A percentile compares a stretch with the other conserved stretches of the same genome.
Conservation (phyloP, 2,888 invertebrate genomes). For the Ceratothoa steindachneri region DNA sequence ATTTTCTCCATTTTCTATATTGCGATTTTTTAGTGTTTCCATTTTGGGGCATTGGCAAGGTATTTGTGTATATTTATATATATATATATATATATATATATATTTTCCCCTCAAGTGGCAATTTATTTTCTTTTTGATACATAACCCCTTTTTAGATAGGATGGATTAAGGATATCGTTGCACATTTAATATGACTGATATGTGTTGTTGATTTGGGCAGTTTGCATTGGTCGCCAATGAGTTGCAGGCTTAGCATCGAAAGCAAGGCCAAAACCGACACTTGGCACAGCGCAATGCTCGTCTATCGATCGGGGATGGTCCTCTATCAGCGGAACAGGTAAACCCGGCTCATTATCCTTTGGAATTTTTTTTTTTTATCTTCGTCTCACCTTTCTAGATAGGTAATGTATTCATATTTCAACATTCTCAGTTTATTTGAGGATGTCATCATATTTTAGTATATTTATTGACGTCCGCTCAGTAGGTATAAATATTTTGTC, state of each 20-base stretch:
- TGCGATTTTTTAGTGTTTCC: background rate
- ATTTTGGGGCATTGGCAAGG: background rate
- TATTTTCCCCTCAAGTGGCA: background rate
- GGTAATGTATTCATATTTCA: background rate
- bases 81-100: background rate
- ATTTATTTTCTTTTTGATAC: too few species aligned
- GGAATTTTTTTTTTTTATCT: background rate
- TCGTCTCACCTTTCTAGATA: background rate
- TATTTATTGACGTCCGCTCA: too few species aligned
- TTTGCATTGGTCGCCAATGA: conserved; percentile 8
- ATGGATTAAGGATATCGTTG: conserved; percentile 6
- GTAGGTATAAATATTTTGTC: too few species aligned
- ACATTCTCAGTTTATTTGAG: background rate
- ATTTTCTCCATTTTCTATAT: background rate
- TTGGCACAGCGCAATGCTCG: background rate
- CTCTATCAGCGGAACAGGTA: conserved; percentile 9
- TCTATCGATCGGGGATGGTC: background rate
- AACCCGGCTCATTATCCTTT: background rate
- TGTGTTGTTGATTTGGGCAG: conserved; percentile 10
- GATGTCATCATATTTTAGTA: background rate
- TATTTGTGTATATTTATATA: background rate
- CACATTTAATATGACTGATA: conserved; percentile 11
- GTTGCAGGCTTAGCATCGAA: conserved; percentile 8
- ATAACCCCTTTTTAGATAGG: conserved; percentile 5
- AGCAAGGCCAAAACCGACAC: background rate